These are phyloP conservation scores for Cataglyphis hispanica DNA, from an alignment of 1,140 invertebrate genomes.

Conservation along the genomic window DNA sequence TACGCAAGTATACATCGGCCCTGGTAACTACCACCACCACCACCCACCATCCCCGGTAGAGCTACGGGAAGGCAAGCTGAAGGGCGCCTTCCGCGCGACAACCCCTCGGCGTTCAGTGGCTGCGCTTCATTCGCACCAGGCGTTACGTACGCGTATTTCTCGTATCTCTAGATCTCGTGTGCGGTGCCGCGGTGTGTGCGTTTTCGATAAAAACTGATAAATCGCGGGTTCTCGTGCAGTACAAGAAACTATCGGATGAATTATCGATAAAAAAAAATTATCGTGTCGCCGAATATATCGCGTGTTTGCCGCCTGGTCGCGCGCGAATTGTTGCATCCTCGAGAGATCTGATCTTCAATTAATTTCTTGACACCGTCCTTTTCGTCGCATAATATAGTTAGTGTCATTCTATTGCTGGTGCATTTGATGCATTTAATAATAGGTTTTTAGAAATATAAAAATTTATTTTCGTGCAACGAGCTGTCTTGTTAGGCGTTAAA, in stretches of 20 bases:
- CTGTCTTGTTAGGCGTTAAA: neutral
- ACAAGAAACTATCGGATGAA: neutral
- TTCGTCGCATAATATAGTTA: neutral
- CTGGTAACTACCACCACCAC: constrained; percentile 34
- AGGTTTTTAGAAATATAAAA: neutral
- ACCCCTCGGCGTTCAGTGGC: constrained; percentile 74
- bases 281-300: constrained; percentile 5
- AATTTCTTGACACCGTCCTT: neutral
- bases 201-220: constrained; percentile 5
- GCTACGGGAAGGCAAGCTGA: constrained; percentile 34
- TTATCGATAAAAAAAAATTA: no score
- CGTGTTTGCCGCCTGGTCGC: neutral
- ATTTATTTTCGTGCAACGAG: neutral
- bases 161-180: constrained; percentile 18
- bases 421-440: neutral
- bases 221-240: neutral
- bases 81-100: constrained; percentile 68
- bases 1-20: constrained; percentile 18
- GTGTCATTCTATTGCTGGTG: neutral
- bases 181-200: constrained; percentile 19
- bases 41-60: constrained; percentile 49
- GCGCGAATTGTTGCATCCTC: constrained; percentile 1
- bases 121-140: constrained; percentile 76
- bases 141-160: constrained; percentile 60
- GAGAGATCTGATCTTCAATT: constrained; percentile 2